Conservation (phyloP, 2,797 vertebrate species). For the Sebastes aleutianus region DNA sequence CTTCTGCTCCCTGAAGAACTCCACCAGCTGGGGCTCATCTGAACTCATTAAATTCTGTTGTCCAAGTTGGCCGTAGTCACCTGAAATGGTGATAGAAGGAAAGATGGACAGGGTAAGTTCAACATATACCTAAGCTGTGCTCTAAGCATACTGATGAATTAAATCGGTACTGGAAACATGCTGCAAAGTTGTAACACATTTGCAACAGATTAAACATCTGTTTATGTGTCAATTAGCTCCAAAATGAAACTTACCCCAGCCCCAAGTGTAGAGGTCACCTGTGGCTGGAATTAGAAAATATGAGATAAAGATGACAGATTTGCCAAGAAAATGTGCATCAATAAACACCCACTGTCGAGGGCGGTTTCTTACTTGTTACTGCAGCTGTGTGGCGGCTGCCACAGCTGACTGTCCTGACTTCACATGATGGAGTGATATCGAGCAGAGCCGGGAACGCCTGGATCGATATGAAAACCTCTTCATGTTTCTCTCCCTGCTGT, state of each 20-base stretch:
- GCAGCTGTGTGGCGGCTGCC: conserved; percentile 92
- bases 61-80: conserved; percentile 94
- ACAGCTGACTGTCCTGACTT: conserved; percentile 85
- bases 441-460: conserved; percentile 93
- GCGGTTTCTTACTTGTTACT: conserved; percentile 84
- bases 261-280: conserved; percentile 94
- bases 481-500: conserved; percentile 27
- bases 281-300: conserved; percentile 76
- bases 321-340: conserved; percentile 22
- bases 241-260: conserved; percentile 88
- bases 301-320: conserved; percentile 20
- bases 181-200: background rate
- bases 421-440: conserved; percentile 83
- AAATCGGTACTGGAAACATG: background rate
- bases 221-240: background rate
- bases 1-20: conserved; percentile 76
- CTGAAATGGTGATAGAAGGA: conserved; percentile 68
- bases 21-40: conserved; percentile 84
- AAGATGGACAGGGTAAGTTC: background rate
- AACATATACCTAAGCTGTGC: background rate
- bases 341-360: background rate
- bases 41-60: conserved; percentile 77
- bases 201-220: background rate
- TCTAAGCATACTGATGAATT: background rate
- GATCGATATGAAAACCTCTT: conserved; percentile 86